Percentiles rank a stretch among this genome's conserved stretches.
phyloP scores from a whole-genome alignment of 2,888 invertebrate species.

The Linhomoeus sp. region DNA sequence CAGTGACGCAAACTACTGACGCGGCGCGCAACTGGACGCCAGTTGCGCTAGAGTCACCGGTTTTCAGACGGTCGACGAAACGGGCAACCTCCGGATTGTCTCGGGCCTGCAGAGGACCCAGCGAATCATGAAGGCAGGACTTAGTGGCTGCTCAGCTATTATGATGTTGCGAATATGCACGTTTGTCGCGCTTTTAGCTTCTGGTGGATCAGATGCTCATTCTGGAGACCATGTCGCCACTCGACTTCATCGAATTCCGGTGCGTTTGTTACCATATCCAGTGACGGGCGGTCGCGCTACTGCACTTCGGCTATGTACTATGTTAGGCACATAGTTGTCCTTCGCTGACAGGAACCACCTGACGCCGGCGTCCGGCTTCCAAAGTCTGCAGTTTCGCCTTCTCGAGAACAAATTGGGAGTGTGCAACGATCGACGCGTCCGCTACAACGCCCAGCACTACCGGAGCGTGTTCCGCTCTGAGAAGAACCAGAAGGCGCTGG shows the following conservation, averaged over 20 bases:
- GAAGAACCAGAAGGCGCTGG: constrained; percentile 39
- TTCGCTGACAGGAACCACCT: no score
- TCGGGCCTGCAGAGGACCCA: constrained; percentile 75
- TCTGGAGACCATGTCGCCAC: constrained; percentile 91
- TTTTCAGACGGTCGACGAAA: constrained; percentile 66
- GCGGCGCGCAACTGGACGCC: no score
- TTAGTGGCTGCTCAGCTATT: no score
- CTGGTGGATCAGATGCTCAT: constrained; percentile 91
- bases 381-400: constrained; percentile 77
- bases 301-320: no score
- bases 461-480: constrained; percentile 42
- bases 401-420: constrained; percentile 74
- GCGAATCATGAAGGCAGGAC: constrained; percentile 50
- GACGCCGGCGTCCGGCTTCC: constrained; percentile 93
- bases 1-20: no score
- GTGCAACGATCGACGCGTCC: constrained; percentile 57
- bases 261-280: no score
- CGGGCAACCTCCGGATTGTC: constrained; percentile 72
- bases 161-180: no score
- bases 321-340: no score
- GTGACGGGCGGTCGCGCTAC: no score
- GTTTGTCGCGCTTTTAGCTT: no score
- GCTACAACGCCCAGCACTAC: constrained; percentile 75
- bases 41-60: no score
- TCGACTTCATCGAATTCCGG: constrained; percentile 91